Base-by-base conservation (phyloP, 2,113 vertebrate genomes). In the Loxodonta africana region DNA sequence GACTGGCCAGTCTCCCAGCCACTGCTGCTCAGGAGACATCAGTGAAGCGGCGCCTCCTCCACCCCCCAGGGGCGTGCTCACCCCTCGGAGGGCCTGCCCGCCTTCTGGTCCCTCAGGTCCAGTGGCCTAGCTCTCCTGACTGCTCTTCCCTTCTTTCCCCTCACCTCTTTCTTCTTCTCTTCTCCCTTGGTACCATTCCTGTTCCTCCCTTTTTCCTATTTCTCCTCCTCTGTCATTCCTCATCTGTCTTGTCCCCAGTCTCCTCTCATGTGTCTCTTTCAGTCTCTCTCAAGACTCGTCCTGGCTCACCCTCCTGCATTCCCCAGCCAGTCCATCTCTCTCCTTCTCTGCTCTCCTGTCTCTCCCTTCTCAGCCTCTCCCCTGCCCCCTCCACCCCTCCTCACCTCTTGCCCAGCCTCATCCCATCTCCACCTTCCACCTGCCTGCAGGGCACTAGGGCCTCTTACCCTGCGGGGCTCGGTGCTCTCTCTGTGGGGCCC, bases 381-480 rank as follows among this genome's bases (percentile, higher is more conserved):
- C 30, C 65, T 41, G n/a, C 83, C 83, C 48, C 15, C 53, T 83
- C 26, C 25, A 33, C 83, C 37, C 90, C 26, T 83, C 88, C 53
- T 83, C 83, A 14, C 67, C n/a, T 17, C 30, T n/a, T 71, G 67
- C 67, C 67, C 26, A 71, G 67, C 89, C 67, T 83, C 83, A 88
- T 60, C 85, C 91, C 23, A 21, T 26, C 84, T 21, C 25, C 51
- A 83, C 74, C 85, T 91, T 94, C 67, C 93, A 88, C 89, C 95
- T 94, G 96, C 76, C 84, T 74, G 57, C 77, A 73, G 71, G 87
- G 76, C 76, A 8, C 0, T 12, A 44, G 63, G 88, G 80, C 77
- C 95, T 95, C 98, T 98, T 97, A 97, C 98, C 98, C 96, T 82
- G 62, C 0, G 98, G 90, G 85, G 96, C 82, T 97, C 10, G 91